Evolutionary conservation across 2,888 invertebrate genomes (phyloP), one percentile per base, ranked within the genome.

Genomic region (Myopa testacea): DNA sequence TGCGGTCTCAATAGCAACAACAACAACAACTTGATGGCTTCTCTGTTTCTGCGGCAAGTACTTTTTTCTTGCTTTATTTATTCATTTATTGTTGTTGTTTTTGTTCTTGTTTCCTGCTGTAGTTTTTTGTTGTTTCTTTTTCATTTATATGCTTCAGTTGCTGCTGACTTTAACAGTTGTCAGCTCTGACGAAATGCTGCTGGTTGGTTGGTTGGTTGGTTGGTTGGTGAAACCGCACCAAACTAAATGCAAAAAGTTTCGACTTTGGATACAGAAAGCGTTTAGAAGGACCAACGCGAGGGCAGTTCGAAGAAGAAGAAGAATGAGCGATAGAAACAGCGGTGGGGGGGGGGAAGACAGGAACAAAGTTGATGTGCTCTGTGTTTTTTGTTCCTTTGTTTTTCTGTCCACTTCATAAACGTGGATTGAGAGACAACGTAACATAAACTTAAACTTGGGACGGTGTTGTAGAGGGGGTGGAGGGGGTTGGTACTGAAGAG

Each of bases 171-270:
- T 3, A 45, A 1, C 45, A 45, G 45, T 45, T 45, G 45, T 45
- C 45, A 45, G 45, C 45, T 45, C 45, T 45, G 45, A 45, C 10
- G n/a, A n/a, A n/a, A n/a, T 55, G 55, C 62, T 62, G 34, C 62
- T 62, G 62, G 34, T 19, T 62, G 14, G 6, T 62, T 19, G n/a
- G 26, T 34, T 62, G 40, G 19, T 62, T 62, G 62, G 19, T 19
- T 19, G 14, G 19, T 19, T 7, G 5, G 16, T 62, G 19, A 34
- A 34, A 19, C 34, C 34, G 26, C 62, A 62, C 6, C 62, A 26
- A 62, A 62, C 62, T 62, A 19, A 62, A 62, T 55, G 62, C 62
- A 62, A 12, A 62, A 62, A 62, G 8, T 19, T 26, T 14, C 62
- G 8, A 62, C 26, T 5, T 62, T 2, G 5, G 1, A 19, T 26